Conservation (phyloP, 1,140 invertebrate species). For the Drosophila pachea region DNA sequence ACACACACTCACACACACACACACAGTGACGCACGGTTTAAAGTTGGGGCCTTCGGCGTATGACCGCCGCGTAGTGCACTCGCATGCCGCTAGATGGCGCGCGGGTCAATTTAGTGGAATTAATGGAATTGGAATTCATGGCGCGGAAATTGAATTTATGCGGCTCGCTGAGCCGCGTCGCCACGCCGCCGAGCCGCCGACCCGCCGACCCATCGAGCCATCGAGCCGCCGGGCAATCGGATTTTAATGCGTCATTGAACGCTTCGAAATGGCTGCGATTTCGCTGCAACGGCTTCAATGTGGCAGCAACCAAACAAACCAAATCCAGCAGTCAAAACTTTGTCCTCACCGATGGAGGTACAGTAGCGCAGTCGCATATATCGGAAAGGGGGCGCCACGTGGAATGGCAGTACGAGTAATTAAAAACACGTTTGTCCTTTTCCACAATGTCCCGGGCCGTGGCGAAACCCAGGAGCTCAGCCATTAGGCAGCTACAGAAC, state of each 20-base stretch:
- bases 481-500: conserved; percentile 39
- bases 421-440: conserved; percentile 75
- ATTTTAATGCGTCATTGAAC: conserved; percentile 77
- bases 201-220: too few species aligned
- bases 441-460: conserved; percentile 17
- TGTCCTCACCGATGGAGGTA: conserved; percentile 19
- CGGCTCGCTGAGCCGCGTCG: conserved; percentile 48
- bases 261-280: conserved; percentile 73
- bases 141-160: conserved; percentile 77
- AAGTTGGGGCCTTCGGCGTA: conserved; percentile 38
- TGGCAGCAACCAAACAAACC: conserved; percentile 1
- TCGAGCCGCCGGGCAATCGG: conserved; percentile 54
- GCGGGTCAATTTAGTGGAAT: conserved; percentile 78
- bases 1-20: conserved; percentile 21
- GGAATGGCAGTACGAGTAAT: conserved; percentile 61
- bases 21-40: conserved; percentile 42
- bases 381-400: conserved; percentile 12
- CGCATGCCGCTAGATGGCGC: conserved; percentile 77
- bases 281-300: conserved; percentile 33
- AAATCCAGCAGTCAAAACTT: conserved; percentile 26
- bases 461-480: conserved; percentile 18
- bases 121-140: conserved; percentile 79
- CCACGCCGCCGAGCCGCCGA: conserved; percentile 2
- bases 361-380: conserved; percentile 39
- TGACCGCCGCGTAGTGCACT: conserved; percentile 51